Evolutionary conservation across 2,797 vertebrate genomes (phyloP).

Genomic region (Labeo calbasu): DNA sequence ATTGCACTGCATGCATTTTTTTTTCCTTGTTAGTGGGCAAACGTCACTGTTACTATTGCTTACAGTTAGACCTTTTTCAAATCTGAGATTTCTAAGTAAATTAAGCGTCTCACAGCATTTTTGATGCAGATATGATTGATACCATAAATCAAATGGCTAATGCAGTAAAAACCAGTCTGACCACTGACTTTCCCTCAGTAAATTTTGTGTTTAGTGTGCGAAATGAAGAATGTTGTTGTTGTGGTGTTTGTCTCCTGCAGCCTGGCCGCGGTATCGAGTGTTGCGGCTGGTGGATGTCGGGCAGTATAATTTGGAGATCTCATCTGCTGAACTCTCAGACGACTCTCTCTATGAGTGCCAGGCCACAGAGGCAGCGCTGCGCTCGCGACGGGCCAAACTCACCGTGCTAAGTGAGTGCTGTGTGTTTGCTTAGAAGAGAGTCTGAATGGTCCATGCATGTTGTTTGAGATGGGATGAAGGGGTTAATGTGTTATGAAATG

Average conservation of each 20-base stretch:
- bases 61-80: neutral
- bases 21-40: neutral
- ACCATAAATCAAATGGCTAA: neutral
- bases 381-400: constrained; percentile 90
- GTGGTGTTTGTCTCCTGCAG: constrained; percentile 66
- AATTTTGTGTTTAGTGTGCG: neutral
- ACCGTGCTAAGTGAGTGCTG: constrained; percentile 83
- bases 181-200: neutral
- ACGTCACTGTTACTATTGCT: neutral
- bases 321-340: constrained; percentile 88
- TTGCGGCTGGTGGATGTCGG: constrained; percentile 86
- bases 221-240: constrained; percentile 6
- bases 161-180: neutral
- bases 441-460: neutral
- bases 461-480: neutral
- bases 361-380: constrained; percentile 92
- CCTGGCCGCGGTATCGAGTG: constrained; percentile 92
- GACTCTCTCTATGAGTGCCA: constrained; percentile 95
- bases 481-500: neutral
- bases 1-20: neutral
- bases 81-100: neutral
- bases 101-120: neutral
- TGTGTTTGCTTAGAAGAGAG: constrained; percentile 28
- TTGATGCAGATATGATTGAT: neutral
- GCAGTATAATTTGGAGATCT: constrained; percentile 95